Conservation (phyloP, 2,888 invertebrate genomes). For the Parnassius glacialis region DNA sequence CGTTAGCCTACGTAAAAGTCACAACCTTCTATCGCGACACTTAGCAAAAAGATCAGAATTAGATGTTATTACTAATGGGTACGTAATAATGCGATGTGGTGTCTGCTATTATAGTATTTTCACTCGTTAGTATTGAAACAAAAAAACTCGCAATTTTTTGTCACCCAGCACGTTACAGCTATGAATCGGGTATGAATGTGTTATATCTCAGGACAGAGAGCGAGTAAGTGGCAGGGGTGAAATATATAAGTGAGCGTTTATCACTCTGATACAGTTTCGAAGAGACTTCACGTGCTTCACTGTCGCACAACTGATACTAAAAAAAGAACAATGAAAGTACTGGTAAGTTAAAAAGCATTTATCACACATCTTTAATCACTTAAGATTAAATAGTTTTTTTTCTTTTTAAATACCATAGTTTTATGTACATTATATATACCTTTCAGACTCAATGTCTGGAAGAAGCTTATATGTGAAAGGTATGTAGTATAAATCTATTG, state of each 20-base stretch:
- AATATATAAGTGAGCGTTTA: conserved; percentile 75
- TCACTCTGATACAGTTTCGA: conserved; percentile 77
- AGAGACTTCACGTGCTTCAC: conserved; percentile 63
- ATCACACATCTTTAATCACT: conserved; percentile 20
- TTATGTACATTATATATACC: too few species aligned
- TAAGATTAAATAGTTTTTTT: not conserved
- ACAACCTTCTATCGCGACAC: conserved; percentile 19
- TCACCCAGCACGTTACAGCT: conserved; percentile 49
- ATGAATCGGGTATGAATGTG: conserved; percentile 70
- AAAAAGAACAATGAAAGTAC: conserved; percentile 67
- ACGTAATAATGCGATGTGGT: conserved; percentile 4
- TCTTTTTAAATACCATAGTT: too few species aligned
- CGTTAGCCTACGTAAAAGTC: conserved; percentile 23
- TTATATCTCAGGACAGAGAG: conserved; percentile 63
- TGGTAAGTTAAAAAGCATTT: conserved; percentile 65
- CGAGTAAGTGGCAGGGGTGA: conserved; percentile 75
- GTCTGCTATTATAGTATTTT: conserved; percentile 16
- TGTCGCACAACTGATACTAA: conserved; percentile 55
- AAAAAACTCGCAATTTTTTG: conserved; percentile 41
- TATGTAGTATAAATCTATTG: too few species aligned
- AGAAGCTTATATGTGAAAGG: too few species aligned
- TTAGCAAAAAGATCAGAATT: conserved; percentile 16
- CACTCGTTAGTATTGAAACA: conserved; percentile 12
- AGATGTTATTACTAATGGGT: conserved; percentile 19
- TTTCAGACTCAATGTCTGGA: too few species aligned